A percentile compares a stretch with the other conserved stretches of the same genome.
These are phyloP conservation scores for Coregonus sp. DNA, from an alignment of 2,797 vertebrate genomes.

Conservation along the genomic window DNA sequence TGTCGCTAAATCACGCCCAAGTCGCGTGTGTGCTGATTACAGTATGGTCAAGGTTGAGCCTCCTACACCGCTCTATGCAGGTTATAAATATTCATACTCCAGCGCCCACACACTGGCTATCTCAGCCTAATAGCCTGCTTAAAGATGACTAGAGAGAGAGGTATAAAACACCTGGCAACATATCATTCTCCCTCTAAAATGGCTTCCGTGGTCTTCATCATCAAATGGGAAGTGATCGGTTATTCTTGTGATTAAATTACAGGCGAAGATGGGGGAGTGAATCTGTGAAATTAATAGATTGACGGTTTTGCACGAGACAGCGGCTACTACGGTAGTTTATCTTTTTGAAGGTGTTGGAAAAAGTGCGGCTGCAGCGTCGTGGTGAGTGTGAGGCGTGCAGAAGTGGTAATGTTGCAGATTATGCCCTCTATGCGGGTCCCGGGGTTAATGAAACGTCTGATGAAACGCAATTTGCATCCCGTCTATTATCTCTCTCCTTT, in stretches of 20 bases:
- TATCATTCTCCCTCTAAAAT: constrained; percentile 9
- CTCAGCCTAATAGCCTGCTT: constrained; percentile 55
- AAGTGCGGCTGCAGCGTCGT: constrained; percentile 61
- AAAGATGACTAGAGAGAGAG: constrained; percentile 33
- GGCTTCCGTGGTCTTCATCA: constrained; percentile 25
- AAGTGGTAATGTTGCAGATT: constrained; percentile 83
- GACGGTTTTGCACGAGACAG: constrained; percentile 27
- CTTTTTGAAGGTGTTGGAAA: constrained; percentile 48
- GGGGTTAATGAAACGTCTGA: constrained; percentile 85
- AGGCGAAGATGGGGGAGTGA: constrained; percentile 25
- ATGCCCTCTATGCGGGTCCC: constrained; percentile 73
- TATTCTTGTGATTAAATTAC: constrained; percentile 43
- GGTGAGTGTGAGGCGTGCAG: constrained; percentile 68
- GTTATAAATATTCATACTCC: constrained; percentile 79
- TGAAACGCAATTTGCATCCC: constrained; percentile 80
- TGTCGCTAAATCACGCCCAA: constrained; percentile 70
- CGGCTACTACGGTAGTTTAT: constrained; percentile 37
- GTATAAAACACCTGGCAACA: constrained; percentile 16
- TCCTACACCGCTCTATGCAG: constrained; percentile 67
- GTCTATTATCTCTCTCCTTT: constrained; percentile 77
- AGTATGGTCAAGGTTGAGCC: constrained; percentile 74
- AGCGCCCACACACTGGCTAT: constrained; percentile 62
- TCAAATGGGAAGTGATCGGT: constrained; percentile 35
- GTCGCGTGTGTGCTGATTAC: constrained; percentile 64
- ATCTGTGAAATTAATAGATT: constrained; percentile 32